phyloP scores from a whole-genome alignment of 1,140 invertebrate genomes.

The Euura lappo region DNA sequence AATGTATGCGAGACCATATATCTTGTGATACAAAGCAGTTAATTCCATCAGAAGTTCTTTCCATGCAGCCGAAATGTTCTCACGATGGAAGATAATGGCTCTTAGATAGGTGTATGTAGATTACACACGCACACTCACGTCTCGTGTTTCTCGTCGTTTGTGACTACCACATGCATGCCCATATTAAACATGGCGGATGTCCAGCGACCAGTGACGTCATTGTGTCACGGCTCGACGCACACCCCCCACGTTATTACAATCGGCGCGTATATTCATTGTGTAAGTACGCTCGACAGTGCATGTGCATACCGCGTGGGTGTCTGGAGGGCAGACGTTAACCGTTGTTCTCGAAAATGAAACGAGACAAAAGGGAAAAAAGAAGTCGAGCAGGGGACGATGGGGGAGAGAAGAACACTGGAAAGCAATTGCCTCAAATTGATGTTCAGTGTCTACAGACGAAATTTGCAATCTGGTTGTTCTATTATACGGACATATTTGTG shows the following conservation, averaged over 20 bases:
- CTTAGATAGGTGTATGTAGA: background rate
- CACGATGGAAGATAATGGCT: conserved; percentile 2
- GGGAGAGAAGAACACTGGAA: conserved; percentile 22
- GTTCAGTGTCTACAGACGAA: background rate
- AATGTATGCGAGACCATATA: background rate
- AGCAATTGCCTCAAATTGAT: conserved; percentile 24
- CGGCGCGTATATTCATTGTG: conserved; percentile 26
- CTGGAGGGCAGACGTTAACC: background rate
- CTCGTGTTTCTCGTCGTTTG: background rate
- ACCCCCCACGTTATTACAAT: conserved; percentile 54
- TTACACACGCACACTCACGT: background rate
- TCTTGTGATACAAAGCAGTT: conserved; percentile 7
- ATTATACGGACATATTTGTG: too few species aligned
- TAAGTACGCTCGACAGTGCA: background rate
- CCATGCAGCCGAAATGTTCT: conserved; percentile 4
- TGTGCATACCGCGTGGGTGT: background rate
- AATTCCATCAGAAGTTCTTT: background rate
- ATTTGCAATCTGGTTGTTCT: too few species aligned
- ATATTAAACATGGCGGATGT: conserved; percentile 13
- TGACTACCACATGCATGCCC: background rate
- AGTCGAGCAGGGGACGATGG: background rate
- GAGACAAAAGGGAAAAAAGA: conserved; percentile 22
- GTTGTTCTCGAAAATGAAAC: conserved; percentile 21
- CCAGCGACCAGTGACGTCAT: conserved; percentile 52
- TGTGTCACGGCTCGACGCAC: conserved; percentile 55